Evolutionary conservation across 1,140 invertebrate genomes (phyloP), one percentile per base, ranked within the genome.

Genomic region (Camponotus vicinus): DNA sequence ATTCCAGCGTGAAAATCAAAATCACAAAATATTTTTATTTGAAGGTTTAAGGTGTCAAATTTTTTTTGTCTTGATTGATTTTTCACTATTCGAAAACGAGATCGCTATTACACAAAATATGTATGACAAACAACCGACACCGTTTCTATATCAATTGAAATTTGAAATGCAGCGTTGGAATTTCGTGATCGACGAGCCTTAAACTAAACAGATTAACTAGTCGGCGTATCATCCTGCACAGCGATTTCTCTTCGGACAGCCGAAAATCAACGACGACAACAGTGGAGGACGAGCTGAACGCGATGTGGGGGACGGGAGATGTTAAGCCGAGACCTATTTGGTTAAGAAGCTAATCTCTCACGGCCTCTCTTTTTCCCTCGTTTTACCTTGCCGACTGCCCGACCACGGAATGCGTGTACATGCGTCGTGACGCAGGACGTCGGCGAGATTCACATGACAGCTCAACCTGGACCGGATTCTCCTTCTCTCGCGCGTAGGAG

Each of bases 311-410:
- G 27, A 84, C 34, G 49, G 5, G 49, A 37, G 42, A 63, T 75
- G 21, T 63, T 87, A 84, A 87, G 88, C 42, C 55, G 86, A 79
- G 83, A 88, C 87, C 92, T 91, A 91, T 92, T 92, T 89, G 84
- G 89, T 90, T 90, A 89, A 92, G 89, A 90, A 90, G 86, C 88
- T 92, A 92, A 92, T 92, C 91, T 92, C 70, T 85, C 66, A 70
- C 61, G 64, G 84, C 11, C 49, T 61, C 71, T 84, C 66, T 27
- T 73, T 88, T 42, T 59, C 69, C n/a, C 34, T 78, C 73, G 64
- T 76, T 86, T 78, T 45, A 61, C 77, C 69, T 77, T 55, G 77
- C 63, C 69, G 45, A 87, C 71, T 63, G 15, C 27, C 27, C 70
- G 34, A 52, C n/a, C 40, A 80, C 67, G 78, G 88, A 90, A 91